Conservation (phyloP, 2,888 invertebrate genomes). For the Anoplius nigerrimus region DNA sequence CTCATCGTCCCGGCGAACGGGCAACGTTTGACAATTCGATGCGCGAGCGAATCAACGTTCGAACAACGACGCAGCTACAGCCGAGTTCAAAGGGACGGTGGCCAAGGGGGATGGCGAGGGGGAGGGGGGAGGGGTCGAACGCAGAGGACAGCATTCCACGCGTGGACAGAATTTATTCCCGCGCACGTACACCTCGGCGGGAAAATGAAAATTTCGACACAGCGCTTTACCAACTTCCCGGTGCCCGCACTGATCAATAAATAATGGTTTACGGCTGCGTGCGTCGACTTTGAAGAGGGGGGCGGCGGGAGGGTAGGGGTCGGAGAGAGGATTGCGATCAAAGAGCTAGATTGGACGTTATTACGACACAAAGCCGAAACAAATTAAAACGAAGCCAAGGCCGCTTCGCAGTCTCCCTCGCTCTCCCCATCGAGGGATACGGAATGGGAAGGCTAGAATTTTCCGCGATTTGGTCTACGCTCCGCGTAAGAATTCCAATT, state of each 20-base stretch:
- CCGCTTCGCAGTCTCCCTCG: no score
- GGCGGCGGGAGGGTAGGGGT: no score
- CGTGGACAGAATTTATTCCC: conserved; percentile 13
- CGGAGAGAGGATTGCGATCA: no score
- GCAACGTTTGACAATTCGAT: neutral
- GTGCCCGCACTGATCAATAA: conserved; percentile 33
- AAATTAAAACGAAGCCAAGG: conserved; percentile 32
- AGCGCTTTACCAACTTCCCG: conserved; percentile 7
- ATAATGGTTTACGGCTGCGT: conserved; percentile 40
- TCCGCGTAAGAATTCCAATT: conserved; percentile 55
- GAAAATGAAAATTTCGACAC: conserved; percentile 13
- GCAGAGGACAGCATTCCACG: conserved; percentile 1
- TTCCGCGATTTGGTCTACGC: neutral
- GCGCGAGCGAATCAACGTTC: neutral
- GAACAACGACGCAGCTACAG: no score
- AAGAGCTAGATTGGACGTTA: conserved; percentile 30
- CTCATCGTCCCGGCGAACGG: neutral
- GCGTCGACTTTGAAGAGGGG: conserved; percentile 44
- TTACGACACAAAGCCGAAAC: conserved; percentile 39
- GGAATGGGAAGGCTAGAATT: no score
- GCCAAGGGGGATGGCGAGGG: no score
- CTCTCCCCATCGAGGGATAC: no score
- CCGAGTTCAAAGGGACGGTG: neutral
- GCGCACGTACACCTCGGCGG: conserved; percentile 5
- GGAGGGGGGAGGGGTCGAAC: neutral